Conservation (phyloP, 2,797 vertebrate species). For the Mallotus villosus region DNA sequence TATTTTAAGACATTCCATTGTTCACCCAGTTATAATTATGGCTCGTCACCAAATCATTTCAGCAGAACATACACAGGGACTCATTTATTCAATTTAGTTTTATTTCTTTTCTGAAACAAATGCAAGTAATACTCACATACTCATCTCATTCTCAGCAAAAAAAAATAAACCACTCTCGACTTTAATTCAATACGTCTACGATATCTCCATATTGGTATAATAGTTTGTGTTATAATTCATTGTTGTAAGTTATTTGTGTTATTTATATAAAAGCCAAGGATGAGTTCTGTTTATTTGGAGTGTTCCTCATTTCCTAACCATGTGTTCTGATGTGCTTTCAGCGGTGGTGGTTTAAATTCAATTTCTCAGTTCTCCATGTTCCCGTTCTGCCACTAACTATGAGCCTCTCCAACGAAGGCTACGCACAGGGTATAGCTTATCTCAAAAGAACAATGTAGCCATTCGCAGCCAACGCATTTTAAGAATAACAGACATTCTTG, state of each 20-base stretch:
- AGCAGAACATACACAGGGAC: conserved; percentile 14
- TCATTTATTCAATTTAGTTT: conserved; percentile 24
- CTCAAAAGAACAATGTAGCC: conserved; percentile 3
- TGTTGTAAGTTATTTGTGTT: conserved; percentile 87
- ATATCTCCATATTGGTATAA: conserved; percentile 76
- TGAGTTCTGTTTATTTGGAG: conserved; percentile 78
- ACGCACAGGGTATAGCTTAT: not conserved
- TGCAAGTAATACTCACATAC: conserved; percentile 2
- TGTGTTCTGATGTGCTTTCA: conserved; percentile 20
- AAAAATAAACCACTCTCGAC: conserved; percentile 62
- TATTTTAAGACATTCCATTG: conserved; percentile 34
- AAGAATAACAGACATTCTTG: conserved; percentile 17
- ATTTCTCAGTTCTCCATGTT: not conserved
- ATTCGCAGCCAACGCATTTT: conserved; percentile 14
- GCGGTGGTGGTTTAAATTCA: not conserved
- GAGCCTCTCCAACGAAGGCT: not conserved
- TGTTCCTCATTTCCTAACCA: conserved; percentile 72
- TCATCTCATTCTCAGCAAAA: conserved; percentile 36
- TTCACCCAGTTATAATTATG: conserved; percentile 18
- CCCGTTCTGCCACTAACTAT: conserved; percentile 14
- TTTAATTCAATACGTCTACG: conserved; percentile 77
- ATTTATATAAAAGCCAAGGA: conserved; percentile 79
- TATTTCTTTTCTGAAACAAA: conserved; percentile 14
- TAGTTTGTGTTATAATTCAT: conserved; percentile 70
- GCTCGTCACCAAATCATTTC: conserved; percentile 14